A percentile compares a stretch with the other conserved stretches of the same genome.
These are phyloP conservation scores for Arctocebus calabarensis DNA, from an alignment of 2,797 vertebrate species.

Conservation along the genomic window DNA sequence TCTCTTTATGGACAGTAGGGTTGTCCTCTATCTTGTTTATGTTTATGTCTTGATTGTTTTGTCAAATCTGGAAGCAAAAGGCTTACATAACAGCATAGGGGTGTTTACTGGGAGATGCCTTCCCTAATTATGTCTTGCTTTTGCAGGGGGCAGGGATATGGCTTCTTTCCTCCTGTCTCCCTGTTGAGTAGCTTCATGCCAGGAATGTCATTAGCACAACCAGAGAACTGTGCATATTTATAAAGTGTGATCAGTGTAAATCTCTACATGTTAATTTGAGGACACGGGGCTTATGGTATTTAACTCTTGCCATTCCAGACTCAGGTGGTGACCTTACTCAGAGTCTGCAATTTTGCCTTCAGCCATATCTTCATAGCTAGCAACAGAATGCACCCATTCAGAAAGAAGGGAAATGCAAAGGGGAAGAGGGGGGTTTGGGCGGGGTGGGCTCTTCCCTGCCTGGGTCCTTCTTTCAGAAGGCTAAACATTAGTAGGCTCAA, in stretches of 20 bases:
- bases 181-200: neutral
- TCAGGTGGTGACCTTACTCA: neutral
- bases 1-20: neutral
- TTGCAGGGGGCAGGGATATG: neutral
- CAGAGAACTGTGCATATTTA: slow-evolving; percentile 33
- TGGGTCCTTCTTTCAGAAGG: neutral
- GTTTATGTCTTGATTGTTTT: neutral
- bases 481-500: neutral
- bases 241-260: neutral
- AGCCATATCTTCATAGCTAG: neutral
- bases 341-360: neutral
- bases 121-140: neutral
- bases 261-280: neutral
- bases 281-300: neutral
- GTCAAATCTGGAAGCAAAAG: neutral
- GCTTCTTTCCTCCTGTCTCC: neutral
- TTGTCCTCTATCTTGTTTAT: neutral
- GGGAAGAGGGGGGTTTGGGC: neutral
- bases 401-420: neutral
- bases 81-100: neutral
- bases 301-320: slow-evolving; percentile 10
- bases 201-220: neutral
- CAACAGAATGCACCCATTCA: neutral
- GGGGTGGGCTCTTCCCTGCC: neutral
- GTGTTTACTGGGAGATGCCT: neutral